Percentiles rank a stretch among this genome's conserved stretches.
Conservation (phyloP, 30 jellyfish, hydroid and myxozoan genomes). For the Chironex yamaguchii region DNA sequence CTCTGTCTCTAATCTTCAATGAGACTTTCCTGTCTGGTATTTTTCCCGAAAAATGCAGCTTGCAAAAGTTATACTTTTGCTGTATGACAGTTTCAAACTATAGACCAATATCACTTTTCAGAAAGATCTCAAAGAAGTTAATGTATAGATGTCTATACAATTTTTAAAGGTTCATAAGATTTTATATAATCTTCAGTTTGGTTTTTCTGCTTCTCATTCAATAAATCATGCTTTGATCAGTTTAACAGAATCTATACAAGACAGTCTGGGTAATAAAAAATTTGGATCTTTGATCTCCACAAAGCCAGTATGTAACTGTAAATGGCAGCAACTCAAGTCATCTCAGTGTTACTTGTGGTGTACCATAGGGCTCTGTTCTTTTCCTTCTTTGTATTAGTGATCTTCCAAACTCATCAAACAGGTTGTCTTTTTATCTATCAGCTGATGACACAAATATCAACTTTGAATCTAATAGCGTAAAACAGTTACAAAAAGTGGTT, state of each 20-base stretch:
- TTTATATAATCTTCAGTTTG: neutral
- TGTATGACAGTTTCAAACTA: constrained; percentile 8
- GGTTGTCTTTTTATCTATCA: constrained; percentile 21
- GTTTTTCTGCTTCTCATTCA: constrained; percentile 5
- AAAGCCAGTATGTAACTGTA: constrained; percentile 9
- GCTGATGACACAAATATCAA: constrained; percentile 69
- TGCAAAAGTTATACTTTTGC: too few species aligned
- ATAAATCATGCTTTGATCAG: constrained; percentile 30
- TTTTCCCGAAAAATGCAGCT: constrained; percentile 10
- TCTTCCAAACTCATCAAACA: constrained; percentile 5
- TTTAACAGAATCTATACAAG: constrained; percentile 2
- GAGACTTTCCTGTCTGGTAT: constrained; percentile 16
- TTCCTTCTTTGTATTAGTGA: constrained; percentile 57
- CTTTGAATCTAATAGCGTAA: constrained; percentile 34
- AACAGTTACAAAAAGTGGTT: constrained; percentile 36
- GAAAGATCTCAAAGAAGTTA: neutral
- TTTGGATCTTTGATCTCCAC: neutral
- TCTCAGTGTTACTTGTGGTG: neutral
- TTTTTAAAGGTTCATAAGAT: neutral
- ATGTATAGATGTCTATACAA: neutral
- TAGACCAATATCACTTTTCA: constrained; percentile 12
- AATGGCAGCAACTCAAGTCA: neutral
- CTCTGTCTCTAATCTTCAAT: neutral
- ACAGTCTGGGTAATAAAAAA: neutral
- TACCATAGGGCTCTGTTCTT: neutral